Percentiles rank a stretch among this genome's conserved stretches.
Evolutionary conservation across 2,797 vertebrate genomes (phyloP).

Genomic region (Gastrophryne carolinensis): DNA sequence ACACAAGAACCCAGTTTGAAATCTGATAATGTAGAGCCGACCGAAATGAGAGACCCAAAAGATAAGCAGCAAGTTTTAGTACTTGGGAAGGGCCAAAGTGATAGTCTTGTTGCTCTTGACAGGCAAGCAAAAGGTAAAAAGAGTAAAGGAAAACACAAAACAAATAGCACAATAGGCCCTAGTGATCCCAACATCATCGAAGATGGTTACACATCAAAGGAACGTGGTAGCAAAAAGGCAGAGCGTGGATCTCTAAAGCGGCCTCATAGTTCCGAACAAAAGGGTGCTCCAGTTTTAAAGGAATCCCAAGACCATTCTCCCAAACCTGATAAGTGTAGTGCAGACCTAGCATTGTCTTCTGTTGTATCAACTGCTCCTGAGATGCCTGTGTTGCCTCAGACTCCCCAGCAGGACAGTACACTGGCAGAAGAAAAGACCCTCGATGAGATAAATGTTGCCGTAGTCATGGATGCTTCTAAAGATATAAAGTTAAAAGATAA

Average conservation of each 20-base stretch:
- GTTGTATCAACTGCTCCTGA: not conserved
- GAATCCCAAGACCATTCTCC: not conserved
- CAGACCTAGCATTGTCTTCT: not conserved
- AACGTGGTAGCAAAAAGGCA: not conserved
- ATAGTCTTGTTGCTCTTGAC: not conserved
- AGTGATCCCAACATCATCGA: not conserved
- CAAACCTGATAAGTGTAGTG: not conserved
- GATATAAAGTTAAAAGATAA: not conserved
- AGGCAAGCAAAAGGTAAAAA: slow-evolving; percentile 14
- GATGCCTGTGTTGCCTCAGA: not conserved
- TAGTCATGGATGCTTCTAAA: not conserved
- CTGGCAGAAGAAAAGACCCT: not conserved
- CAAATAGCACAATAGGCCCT: not conserved
- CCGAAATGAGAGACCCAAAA: not conserved
- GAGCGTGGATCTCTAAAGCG: not conserved
- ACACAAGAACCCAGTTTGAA: not conserved
- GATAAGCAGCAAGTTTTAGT: not conserved
- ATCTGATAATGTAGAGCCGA: not conserved
- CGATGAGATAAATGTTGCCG: no score
- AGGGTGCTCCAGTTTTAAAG: not conserved
- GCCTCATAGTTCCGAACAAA: not conserved
- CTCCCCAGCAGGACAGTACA: not conserved
- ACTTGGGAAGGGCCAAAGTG: not conserved
- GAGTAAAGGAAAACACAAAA: not conserved
- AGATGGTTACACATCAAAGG: not conserved